These are phyloP conservation scores for Papilio elwesi DNA, from an alignment of 2,888 invertebrate species.

Conservation along the genomic window DNA sequence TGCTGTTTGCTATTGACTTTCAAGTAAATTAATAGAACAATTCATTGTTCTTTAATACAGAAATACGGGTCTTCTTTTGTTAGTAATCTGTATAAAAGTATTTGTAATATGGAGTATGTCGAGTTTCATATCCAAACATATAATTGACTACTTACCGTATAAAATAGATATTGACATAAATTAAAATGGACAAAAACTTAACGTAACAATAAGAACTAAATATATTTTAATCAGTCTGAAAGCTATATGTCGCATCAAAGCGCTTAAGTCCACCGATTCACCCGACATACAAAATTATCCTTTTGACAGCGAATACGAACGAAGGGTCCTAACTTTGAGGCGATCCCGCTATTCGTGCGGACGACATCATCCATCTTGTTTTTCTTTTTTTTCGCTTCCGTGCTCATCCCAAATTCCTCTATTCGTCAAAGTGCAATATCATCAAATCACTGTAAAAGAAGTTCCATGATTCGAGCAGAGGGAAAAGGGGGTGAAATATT, in stretches of 20 bases:
- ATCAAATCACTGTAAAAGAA: constrained; percentile 83
- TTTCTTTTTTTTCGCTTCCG: constrained; percentile 62
- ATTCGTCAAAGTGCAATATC: constrained; percentile 82
- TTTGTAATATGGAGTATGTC: too few relatives aligned
- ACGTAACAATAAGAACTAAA: constrained; percentile 10
- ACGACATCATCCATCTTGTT: constrained; percentile 71
- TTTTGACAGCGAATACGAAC: constrained; percentile 30
- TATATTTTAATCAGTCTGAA: constrained; percentile 62
- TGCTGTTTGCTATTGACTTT: too few relatives aligned
- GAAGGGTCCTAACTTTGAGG: constrained; percentile 38
- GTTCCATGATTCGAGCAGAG: constrained; percentile 76
- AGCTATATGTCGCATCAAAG: constrained; percentile 46
- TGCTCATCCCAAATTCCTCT: constrained; percentile 55
- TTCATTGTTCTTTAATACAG: too few relatives aligned
- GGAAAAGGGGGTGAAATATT: constrained; percentile 77
- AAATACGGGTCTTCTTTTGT: too few relatives aligned
- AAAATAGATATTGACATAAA: too few relatives aligned
- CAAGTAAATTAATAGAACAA: too few relatives aligned
- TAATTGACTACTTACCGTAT: too few relatives aligned
- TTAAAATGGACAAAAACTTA: constrained; percentile 8
- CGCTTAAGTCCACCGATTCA: constrained; percentile 30
- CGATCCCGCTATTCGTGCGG: constrained; percentile 47
- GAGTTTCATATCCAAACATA: too few relatives aligned
- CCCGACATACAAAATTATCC: constrained; percentile 29
- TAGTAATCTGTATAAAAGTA: too few relatives aligned